phyloP scores from a whole-genome alignment of 1,140 invertebrate species.

The Gonatopus flavifemur region DNA sequence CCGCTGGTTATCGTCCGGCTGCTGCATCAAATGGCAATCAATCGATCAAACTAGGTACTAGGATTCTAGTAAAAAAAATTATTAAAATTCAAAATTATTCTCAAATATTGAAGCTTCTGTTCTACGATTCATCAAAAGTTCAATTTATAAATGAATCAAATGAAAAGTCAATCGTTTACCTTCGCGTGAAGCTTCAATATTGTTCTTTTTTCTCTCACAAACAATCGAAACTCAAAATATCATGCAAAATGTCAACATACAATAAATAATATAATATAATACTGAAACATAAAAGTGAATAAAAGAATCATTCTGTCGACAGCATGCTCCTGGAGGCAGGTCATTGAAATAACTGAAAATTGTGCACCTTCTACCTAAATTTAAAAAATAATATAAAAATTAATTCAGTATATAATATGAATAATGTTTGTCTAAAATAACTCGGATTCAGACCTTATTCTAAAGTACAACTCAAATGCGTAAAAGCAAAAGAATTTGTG shows the following conservation, averaged over 20 bases:
- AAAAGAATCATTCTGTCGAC: conserved; percentile 42
- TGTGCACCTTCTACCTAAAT: conserved; percentile 49
- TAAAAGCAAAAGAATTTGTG: too few species aligned
- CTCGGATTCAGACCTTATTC: background rate
- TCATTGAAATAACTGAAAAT: conserved; percentile 47
- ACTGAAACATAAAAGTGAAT: conserved; percentile 28
- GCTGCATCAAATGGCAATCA: conserved; percentile 20
- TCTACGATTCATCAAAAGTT: background rate
- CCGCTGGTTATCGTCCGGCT: conserved; percentile 41
- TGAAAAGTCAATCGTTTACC: too few species aligned
- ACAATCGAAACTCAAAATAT: conserved; percentile 10
- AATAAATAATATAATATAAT: conserved; percentile 28
- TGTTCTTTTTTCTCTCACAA: too few species aligned
- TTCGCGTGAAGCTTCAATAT: too few species aligned
- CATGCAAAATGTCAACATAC: conserved; percentile 9
- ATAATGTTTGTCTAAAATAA: background rate
- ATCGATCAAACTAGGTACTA: too few species aligned
- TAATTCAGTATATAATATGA: conserved; percentile 21
- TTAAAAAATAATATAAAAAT: conserved; percentile 42
- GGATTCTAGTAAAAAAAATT: conserved; percentile 11
- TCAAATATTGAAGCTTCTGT: conserved; percentile 11
- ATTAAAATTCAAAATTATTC: conserved; percentile 2
- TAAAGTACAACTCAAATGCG: too few species aligned
- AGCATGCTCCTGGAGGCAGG: conserved; percentile 43
- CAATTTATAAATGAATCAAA: conserved; percentile 13